A percentile compares a stretch with the other conserved stretches of the same genome.
These are phyloP conservation scores for Cheilosia soror DNA, from an alignment of 2,888 invertebrate genomes.

Conservation along the genomic window DNA sequence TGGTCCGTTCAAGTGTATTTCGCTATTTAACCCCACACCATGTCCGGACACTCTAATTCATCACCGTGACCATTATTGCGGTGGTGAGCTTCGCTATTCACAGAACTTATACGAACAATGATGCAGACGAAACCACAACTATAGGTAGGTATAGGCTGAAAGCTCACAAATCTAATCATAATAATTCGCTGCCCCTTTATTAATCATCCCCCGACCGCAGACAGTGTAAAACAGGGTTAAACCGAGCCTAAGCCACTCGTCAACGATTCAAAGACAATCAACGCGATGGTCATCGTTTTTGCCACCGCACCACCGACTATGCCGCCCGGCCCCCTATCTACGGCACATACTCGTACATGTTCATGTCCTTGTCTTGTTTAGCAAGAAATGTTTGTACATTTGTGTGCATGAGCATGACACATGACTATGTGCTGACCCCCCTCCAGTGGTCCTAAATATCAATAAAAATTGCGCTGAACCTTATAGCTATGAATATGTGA, in stretches of 20 bases:
- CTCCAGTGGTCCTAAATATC: slow-evolving; percentile 41
- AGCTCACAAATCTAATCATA: slow-evolving; percentile 46
- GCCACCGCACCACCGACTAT: slow-evolving; percentile 29
- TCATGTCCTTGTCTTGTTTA: slow-evolving; percentile 65
- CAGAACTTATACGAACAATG: slow-evolving; percentile 29
- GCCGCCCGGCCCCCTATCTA: neutral
- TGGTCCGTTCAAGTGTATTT: slow-evolving; percentile 36
- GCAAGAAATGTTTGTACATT: slow-evolving; percentile 51
- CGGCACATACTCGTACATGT: slow-evolving; percentile 1
- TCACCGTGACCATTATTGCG: slow-evolving; percentile 43
- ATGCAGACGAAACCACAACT: slow-evolving; percentile 3
- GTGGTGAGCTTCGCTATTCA: slow-evolving; percentile 32
- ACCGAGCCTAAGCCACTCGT: slow-evolving; percentile 54
- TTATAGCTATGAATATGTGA: slow-evolving; percentile 54
- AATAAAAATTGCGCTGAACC: slow-evolving; percentile 62
- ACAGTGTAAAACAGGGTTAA: slow-evolving; percentile 39
- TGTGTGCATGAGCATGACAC: slow-evolving; percentile 57
- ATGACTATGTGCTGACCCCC: slow-evolving; percentile 36
- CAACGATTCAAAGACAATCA: slow-evolving; percentile 71
- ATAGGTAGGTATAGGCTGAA: neutral
- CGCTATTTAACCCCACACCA: slow-evolving; percentile 46
- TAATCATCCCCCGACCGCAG: slow-evolving; percentile 24
- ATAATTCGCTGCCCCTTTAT: slow-evolving; percentile 42
- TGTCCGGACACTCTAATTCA: slow-evolving; percentile 12
- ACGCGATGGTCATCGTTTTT: slow-evolving; percentile 69